These are phyloP conservation scores for Choreutis nemorana DNA, from an alignment of 2,888 invertebrate species.

Conservation along the genomic window DNA sequence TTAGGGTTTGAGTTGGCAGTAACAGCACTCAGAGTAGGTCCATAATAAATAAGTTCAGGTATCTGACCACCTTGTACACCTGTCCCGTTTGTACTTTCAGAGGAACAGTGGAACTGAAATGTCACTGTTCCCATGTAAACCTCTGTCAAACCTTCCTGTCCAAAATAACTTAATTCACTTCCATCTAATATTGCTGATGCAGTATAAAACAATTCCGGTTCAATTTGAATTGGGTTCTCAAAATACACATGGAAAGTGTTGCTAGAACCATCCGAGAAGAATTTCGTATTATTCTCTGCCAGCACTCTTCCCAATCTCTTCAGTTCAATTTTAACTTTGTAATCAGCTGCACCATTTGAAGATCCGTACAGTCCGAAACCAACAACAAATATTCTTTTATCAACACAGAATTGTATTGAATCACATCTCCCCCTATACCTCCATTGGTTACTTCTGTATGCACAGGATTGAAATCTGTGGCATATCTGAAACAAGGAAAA, in stretches of 20 bases:
- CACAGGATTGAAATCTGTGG: constrained; percentile 95
- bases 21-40: constrained; percentile 70
- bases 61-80: constrained; percentile 98
- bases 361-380: constrained; percentile 97
- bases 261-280: constrained; percentile 96
- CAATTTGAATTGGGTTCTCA: constrained; percentile 86
- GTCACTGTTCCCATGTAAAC: constrained; percentile 92
- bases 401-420: constrained; percentile 96
- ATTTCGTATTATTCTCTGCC: constrained; percentile 91
- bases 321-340: constrained; percentile 92
- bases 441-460: constrained; percentile 97
- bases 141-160: constrained; percentile 96
- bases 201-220: constrained; percentile 93
- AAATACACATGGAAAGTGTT: constrained; percentile 90
- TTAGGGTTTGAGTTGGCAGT: constrained; percentile 43
- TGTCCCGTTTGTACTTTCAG: constrained; percentile 96
- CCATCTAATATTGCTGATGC: constrained; percentile 96
- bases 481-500: constrained; percentile 72
- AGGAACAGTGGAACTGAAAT: constrained; percentile 97
- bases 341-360: constrained; percentile 94
- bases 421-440: constrained; percentile 95
- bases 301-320: constrained; percentile 88
- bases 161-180: constrained; percentile 93
- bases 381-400: constrained; percentile 93
- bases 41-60: constrained; percentile 95